Evolutionary conservation across 2,888 invertebrate genomes (phyloP), one percentile per base, ranked within the genome.

Genomic region (Eueremaeus valkanovi): DNA sequence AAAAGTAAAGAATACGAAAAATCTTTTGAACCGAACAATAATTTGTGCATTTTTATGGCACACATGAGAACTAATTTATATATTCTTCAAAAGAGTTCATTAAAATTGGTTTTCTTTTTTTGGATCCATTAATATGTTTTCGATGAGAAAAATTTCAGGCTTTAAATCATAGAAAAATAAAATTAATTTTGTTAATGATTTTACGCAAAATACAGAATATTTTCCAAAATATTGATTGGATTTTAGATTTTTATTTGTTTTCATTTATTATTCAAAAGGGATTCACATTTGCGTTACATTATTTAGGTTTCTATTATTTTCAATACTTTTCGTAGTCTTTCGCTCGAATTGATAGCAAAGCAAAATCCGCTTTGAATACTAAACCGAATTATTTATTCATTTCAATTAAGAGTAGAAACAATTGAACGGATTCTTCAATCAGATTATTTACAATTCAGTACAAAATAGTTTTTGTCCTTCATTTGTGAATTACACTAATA

Each of bases 351-450:
- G 3, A 9, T 45, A 18, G n/a, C n/a, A n/a, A n/a, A n/a, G n/a
- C n/a, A n/a, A n/a, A n/a, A n/a, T n/a, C n/a, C n/a, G 55, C 16
- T 55, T 55, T 55, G 55, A 55, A 55, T 55, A 55, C 55, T 55
- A 27, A 55, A 55, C 11, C 24, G 21, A 55, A 27, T 21, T 51
- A 55, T 3, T 5, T 27, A 55, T 55, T 55, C 27, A 24, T 55
- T 55, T 9, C 27, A 45, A 45, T 45, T 45, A 16, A 16, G 45
- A 16, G 8, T 45, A 13, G 2, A 45, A 45, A 6, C 16, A 45
- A 45, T 11, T 45, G 2, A 45, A 11, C 45, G 6, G 45, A 16
- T 45, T 45, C 18, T 45, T 36, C 36, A n/a, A n/a, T n/a, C n/a
- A n/a, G n/a, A n/a, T n/a, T n/a, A n/a, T n/a, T n/a, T n/a, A n/a